Percentiles rank a stretch among this genome's conserved stretches.
Conservation (phyloP, 1,140 invertebrate genomes). For the Tenebrio molitor region DNA sequence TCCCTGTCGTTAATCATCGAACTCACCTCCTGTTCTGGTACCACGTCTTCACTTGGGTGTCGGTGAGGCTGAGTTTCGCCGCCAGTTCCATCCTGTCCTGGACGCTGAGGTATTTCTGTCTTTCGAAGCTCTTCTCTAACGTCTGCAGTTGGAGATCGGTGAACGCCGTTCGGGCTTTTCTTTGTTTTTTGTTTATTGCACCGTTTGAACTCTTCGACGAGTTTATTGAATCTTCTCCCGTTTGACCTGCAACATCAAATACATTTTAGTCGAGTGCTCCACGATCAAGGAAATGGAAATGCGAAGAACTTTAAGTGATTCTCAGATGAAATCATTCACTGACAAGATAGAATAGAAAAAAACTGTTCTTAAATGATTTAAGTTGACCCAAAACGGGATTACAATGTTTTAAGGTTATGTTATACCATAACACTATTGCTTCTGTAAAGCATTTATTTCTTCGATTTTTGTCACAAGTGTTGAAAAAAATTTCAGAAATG, state of each 20-base stretch:
- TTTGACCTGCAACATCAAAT: conserved; percentile 65
- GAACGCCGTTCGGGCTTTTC: conserved; percentile 98
- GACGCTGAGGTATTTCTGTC: conserved; percentile 98
- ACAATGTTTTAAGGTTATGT: no score
- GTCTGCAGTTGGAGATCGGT: conserved; percentile 98
- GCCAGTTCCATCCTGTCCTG: conserved; percentile 99
- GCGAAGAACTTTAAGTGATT: no score
- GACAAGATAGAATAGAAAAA: no score
- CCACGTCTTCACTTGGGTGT: conserved; percentile 99
- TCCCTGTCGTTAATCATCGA: background rate
- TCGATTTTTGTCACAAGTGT: no score
- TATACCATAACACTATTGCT: no score
- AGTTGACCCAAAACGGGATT: no score
- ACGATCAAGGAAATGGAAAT: no score
- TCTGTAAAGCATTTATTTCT: no score
- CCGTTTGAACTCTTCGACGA: conserved; percentile 67
- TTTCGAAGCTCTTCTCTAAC: conserved; percentile 97
- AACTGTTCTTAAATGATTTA: no score
- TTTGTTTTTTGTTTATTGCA: conserved; percentile 90
- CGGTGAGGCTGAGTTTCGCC: conserved; percentile 94
- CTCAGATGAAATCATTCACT: no score
- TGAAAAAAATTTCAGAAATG: no score
- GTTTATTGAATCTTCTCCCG: conserved; percentile 65
- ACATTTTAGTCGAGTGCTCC: no score
- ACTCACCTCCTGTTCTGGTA: conserved; percentile 97